Evolutionary conservation across 1,140 invertebrate species (phyloP), one percentile per base, ranked within the genome.

Genomic region (Trichoplusia ni): DNA sequence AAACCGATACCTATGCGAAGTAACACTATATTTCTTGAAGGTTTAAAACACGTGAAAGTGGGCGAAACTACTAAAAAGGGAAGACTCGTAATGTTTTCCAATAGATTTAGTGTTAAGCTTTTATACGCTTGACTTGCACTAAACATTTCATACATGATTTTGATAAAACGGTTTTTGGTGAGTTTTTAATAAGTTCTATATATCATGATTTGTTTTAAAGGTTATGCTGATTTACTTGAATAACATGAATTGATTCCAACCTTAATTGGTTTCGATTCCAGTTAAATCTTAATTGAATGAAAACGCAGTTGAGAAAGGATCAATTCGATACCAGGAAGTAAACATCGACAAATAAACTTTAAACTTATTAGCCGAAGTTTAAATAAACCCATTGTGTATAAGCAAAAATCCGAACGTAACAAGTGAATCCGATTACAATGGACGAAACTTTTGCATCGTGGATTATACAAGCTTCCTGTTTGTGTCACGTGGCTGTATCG

Each of bases 31-130:
- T 38, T 40, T 54, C 33, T 38, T 54, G 19, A 54, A 54, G 51
- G 19, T 33, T 51, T 51, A 51, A 51, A 51, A 47, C 49, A 53
- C 27, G 35, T 27, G 49, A 33, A 31, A 49, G 33, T 27, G 58
- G 31, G 44, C 42, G 33, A 63, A 62, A 67, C 21, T 54, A 25
- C 29, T 38, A 19, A 54, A 54, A 54, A 37, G 19, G 51, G 33
- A 40, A 54, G 49, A 37, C 35, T 54, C 19, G 51, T 38, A 31
- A 54, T 54, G 35, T 18, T 67, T 67, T 67, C 51, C 65, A 42
- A 67, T 67, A 49, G 59, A 63, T 67, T 62, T 46, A 51, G 44
- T 49, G 46, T 49, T 49, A 49, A 49, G 46, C 46, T 49, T n/a
- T 66, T 54, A 56, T 58, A 53, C 49, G 25, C 51, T 33, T 27